These are phyloP conservation scores for Rhinichthys osculus DNA, from an alignment of 2,797 vertebrate species.

Conservation along the genomic window DNA sequence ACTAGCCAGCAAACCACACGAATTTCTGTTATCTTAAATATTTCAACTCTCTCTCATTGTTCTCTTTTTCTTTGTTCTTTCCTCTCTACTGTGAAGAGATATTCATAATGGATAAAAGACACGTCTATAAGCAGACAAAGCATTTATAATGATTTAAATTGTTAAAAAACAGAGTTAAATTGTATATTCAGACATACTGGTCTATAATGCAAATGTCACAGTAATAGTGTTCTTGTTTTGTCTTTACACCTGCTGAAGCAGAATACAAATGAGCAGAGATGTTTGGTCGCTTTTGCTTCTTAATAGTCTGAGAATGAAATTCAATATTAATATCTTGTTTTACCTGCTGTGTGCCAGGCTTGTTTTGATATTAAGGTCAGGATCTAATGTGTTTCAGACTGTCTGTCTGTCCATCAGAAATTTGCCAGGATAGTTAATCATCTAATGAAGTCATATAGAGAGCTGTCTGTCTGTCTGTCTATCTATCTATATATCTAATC, in stretches of 20 bases:
- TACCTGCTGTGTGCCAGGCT: conserved; percentile 9
- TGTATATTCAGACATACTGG: background rate
- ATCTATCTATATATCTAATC: background rate
- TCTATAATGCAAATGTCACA: conserved; percentile 37
- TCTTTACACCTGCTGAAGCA: background rate
- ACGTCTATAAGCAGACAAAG: background rate
- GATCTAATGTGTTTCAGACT: background rate
- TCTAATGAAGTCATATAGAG: background rate
- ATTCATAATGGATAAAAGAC: background rate
- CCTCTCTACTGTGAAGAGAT: background rate
- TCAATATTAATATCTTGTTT: background rate
- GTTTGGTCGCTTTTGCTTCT: background rate
- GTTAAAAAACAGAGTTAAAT: background rate
- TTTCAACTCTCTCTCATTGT: background rate
- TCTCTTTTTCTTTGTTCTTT: conserved; percentile 15
- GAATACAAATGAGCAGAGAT: conserved; percentile 21
- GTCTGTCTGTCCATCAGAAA: background rate
- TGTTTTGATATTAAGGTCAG: conserved; percentile 17
- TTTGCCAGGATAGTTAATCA: background rate
- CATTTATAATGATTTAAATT: conserved; percentile 7
- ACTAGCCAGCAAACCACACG: background rate
- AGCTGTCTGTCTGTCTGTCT: background rate
- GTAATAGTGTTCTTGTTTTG: conserved; percentile 10
- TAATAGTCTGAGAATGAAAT: conserved; percentile 20
- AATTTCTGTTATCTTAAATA: conserved; percentile 30